Evolutionary conservation across 2,888 invertebrate species (phyloP), one percentile per base, ranked within the genome.

Genomic region (Polymixis flavicincta): DNA sequence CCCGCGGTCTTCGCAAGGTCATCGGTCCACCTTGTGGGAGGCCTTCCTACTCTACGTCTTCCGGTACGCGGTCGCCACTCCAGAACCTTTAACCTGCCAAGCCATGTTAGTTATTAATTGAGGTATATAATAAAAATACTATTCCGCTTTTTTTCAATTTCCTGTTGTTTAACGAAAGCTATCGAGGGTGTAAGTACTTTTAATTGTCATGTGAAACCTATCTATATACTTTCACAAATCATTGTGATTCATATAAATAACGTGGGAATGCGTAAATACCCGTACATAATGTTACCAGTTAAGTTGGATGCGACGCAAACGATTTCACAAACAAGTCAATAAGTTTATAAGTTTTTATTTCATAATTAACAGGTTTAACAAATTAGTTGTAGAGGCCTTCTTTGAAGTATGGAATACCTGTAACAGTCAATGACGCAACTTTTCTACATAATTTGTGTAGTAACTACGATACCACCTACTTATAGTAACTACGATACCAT

Each of bases 151-250:
- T n/a, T 52, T 59, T 42, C 6, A 17, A 59, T 50, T 81, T 63
- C 54, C 59, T 55, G 42, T 5, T 64, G 19, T 74, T 61, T 9
- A 71, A 45, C n/a, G 54, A 72, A 69, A 71, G 71, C 17, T 8
- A 57, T 64, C 48, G 69, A 76, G 52, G 77, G 54, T 57, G 25
- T 25, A 37, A 48, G 19, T 76, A 55, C 55, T n/a, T 57, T 17
- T 76, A 78, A 82, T 82, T 71, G 71, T 80, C 82, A 80, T 82
- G 85, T 69, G 85, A 83, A 84, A 61, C 42, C 59, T 65, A 68
- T 71, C 59, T 65, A 68, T 71, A 74, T 69, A 67, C 85, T 85
- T 85, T 85, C 85, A 75, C 85, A 74, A 71, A 78, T 73, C 83
- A 85, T 85, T 85, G 83, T 85, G 76, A 66, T 63, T 77, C 69